Evolutionary conservation across 37 sponge, comb jelly and placozoan species (phyloP).

Genomic region (Petrosia ficiformis): DNA sequence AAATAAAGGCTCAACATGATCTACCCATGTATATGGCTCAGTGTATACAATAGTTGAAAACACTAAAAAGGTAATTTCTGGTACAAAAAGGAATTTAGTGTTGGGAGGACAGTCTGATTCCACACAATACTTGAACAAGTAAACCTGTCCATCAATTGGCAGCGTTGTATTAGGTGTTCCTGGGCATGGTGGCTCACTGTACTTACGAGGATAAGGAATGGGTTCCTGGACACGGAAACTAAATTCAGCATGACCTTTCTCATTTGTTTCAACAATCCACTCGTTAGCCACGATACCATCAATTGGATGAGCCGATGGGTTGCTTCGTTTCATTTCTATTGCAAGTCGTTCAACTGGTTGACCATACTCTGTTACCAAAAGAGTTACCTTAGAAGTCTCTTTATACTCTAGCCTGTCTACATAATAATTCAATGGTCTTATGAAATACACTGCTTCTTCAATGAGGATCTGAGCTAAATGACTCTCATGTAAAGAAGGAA

Average conservation of each 20-base stretch:
- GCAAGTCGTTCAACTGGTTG: constrained; percentile 4
- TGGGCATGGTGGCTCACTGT: background rate
- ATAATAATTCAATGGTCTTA: constrained; percentile 29
- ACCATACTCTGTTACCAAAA: constrained; percentile 18
- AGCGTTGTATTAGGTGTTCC: background rate
- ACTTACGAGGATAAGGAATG: background rate
- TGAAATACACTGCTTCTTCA: constrained; percentile 9
- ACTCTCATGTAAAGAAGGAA: no score
- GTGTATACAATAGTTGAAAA: background rate
- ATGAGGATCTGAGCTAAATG: constrained; percentile 3
- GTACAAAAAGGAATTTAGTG: background rate
- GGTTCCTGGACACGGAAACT: background rate
- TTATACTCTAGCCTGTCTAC: no score
- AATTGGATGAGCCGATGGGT: no score
- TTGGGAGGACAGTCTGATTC: background rate
- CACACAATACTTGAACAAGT: background rate
- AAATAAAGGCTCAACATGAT: constrained; percentile 24
- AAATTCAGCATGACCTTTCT: background rate
- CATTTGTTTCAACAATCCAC: background rate
- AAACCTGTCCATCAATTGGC: background rate
- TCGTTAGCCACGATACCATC: background rate
- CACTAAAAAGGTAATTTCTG: background rate
- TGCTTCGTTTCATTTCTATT: no score
- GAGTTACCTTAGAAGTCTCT: no score
- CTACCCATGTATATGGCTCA: constrained; percentile 1